Evolutionary conservation across 2,888 invertebrate species (phyloP), one percentile per base, ranked within the genome.

Genomic region (Allolobophora icterica): DNA sequence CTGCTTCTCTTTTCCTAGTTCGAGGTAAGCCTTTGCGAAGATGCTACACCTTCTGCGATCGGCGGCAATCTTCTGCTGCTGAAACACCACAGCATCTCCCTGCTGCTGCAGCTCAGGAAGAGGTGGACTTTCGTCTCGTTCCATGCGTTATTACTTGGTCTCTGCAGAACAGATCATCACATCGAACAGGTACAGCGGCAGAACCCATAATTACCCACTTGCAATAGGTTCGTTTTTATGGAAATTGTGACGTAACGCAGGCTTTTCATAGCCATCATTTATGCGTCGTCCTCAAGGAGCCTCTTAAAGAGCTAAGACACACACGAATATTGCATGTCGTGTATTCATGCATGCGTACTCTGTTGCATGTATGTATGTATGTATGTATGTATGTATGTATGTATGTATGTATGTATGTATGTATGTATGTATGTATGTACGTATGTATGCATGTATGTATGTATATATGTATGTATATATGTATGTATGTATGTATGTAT

Each of bases 1-100:
- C 21, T 87, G 34, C 87, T 87, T 87, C 87, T 87, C 87, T 38
- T 30, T 87, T 87, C 87, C 87, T 1, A 87, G 35, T 24, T 87
- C 87, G 5, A 87, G 34, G 87, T 87, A 87, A 33, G 38, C 87
- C 19, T 34, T 38, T 34, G 87, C 87, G 24, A 87, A 87, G 87
- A 87, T 24, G 87, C 87, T 87, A 19, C 87, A 24, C 5, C 87
- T 35, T 19, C 34, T 38, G 21, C 87, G 87, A n/a, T 71, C 8
- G 8, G n/a, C 71, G 0, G 30, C 71, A 6, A n/a, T n/a, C n/a
- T 30, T 71, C n/a, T n/a, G 71, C 71, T n/a, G 71, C 71, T 71
- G 71, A n/a, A 71, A 2, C 71, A n/a, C 8, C 71, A 13, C n/a
- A 30, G 71, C n/a, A 71, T 71, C 71, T 71, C 71, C 71, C 52